Conservation (phyloP, 1,140 invertebrate genomes). For the Aphaenogaster floridana region DNA sequence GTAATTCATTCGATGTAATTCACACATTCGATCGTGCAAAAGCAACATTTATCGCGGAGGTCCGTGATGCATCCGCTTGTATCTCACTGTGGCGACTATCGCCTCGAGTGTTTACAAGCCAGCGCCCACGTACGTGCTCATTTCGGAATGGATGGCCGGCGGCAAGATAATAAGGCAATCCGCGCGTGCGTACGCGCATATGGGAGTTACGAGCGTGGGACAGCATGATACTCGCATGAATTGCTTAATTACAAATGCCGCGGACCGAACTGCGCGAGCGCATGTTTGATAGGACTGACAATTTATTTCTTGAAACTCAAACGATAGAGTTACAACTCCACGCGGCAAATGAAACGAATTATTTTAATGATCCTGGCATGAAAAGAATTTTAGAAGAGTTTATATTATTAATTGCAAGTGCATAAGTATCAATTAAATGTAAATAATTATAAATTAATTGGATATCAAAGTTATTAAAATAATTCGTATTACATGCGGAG, state of each 20-base stretch:
- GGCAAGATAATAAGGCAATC: conserved; percentile 77
- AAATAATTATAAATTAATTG: neutral
- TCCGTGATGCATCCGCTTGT: conserved; percentile 29
- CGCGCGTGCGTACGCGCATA: conserved; percentile 50
- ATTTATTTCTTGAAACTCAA: neutral
- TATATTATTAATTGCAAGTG: neutral
- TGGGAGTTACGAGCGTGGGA: neutral
- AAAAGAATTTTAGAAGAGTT: conserved; percentile 1
- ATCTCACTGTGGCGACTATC: conserved; percentile 54
- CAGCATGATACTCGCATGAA: neutral
- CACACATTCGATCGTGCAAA: conserved; percentile 50
- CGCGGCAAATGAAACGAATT: neutral
- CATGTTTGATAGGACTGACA: neutral
- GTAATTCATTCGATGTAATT: conserved; percentile 35
- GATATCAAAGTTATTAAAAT: neutral
- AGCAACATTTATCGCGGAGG: conserved; percentile 52
- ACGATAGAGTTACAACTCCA: neutral
- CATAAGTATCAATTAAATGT: neutral
- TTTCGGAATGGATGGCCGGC: conserved; percentile 71
- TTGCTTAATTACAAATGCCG: neutral
- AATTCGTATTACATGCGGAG: neutral
- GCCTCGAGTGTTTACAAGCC: conserved; percentile 55
- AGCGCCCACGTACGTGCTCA: conserved; percentile 63
- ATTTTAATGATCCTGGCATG: neutral
- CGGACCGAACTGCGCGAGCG: neutral